phyloP scores from a whole-genome alignment of 1,140 invertebrate genomes.

The Cryptotermes secundus region DNA sequence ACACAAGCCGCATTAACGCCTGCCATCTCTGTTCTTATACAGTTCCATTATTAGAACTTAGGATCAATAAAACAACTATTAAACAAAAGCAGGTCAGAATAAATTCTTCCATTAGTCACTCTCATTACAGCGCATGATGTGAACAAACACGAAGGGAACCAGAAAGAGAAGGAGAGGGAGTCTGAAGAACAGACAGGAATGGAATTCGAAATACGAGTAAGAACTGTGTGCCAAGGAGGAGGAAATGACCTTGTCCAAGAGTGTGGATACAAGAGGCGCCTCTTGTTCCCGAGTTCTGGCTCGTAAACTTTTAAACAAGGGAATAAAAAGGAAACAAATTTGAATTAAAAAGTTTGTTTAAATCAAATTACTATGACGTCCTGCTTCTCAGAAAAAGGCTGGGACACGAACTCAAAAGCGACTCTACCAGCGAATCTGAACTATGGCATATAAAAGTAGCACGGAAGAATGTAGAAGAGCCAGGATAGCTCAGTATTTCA shows the following conservation, averaged over 20 bases:
- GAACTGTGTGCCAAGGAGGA: background rate
- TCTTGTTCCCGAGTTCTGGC: background rate
- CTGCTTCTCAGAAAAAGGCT: too few species aligned
- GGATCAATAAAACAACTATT: background rate
- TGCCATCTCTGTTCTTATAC: too few species aligned
- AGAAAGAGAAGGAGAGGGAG: background rate
- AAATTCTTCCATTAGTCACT: background rate
- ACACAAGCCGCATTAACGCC: too few species aligned
- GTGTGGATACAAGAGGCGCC: background rate
- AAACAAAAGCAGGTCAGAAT: background rate
- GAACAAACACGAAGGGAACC: background rate
- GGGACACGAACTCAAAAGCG: too few species aligned
- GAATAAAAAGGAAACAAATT: background rate
- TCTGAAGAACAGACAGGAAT: background rate
- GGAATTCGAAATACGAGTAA: background rate
- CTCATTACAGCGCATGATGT: background rate
- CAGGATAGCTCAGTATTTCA: too few species aligned
- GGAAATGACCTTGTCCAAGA: background rate
- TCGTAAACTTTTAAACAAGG: background rate
- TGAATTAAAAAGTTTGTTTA: too few species aligned
- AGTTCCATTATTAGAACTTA: background rate
- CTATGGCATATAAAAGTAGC: too few species aligned
- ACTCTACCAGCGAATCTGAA: too few species aligned
- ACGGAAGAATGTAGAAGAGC: too few species aligned
- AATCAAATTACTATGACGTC: too few species aligned